These are phyloP conservation scores for Stigmatopora argus DNA, from an alignment of 2,113 vertebrate genomes.

Conservation along the genomic window DNA sequence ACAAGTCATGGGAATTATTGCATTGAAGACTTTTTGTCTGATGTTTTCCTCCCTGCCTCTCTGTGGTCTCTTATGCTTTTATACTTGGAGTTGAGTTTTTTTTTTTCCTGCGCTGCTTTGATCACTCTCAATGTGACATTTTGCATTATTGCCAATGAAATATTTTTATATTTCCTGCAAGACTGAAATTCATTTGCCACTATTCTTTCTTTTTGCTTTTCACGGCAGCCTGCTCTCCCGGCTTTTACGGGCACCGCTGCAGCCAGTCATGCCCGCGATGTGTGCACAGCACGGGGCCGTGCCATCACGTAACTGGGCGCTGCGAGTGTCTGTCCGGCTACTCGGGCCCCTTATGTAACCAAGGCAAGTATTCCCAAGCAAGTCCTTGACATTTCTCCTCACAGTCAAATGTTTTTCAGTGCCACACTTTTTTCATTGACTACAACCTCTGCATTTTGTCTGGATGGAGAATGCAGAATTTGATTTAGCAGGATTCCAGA, in stretches of 20 bases:
- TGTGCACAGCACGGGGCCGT: conserved; percentile 87
- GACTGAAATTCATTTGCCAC: conserved; percentile 21
- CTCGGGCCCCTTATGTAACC: conserved; percentile 87
- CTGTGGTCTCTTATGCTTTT: conserved; percentile 31
- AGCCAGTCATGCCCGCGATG: conserved; percentile 89
- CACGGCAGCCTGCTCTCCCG: conserved; percentile 83
- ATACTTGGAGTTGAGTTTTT: conserved; percentile 34
- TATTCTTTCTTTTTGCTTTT: conserved; percentile 10
- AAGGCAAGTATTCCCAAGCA: conserved; percentile 76
- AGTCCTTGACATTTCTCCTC: conserved; percentile 24
- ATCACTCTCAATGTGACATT: conserved; percentile 35
- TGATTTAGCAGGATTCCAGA: background rate
- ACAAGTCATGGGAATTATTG: conserved; percentile 39
- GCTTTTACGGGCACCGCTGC: conserved; percentile 89
- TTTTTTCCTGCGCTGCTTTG: conserved; percentile 25
- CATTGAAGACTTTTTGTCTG: conserved; percentile 40
- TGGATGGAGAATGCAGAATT: conserved; percentile 6
- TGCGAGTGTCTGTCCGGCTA: conserved; percentile 93
- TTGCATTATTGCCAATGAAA: conserved; percentile 43
- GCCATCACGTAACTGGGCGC: conserved; percentile 86
- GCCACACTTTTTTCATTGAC: conserved; percentile 16
- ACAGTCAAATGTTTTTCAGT: conserved; percentile 20
- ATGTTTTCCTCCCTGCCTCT: conserved; percentile 23
- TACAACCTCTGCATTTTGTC: background rate
- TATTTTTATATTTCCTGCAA: conserved; percentile 30